Evolutionary conservation across 2,113 vertebrate genomes (phyloP), one percentile per base, ranked within the genome.

Genomic region (Bambusicola thoracicus): DNA sequence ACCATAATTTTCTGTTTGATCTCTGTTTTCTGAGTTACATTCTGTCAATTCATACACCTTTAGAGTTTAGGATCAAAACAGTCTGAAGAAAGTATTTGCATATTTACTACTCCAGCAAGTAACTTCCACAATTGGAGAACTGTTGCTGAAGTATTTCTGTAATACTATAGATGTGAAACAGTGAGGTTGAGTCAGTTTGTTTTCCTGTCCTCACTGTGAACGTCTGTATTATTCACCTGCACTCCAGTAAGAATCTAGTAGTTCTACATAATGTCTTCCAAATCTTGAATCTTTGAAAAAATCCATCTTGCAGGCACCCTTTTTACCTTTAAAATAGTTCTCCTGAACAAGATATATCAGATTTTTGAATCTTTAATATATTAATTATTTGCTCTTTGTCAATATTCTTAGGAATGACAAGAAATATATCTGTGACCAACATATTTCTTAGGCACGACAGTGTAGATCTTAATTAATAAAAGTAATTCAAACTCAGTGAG

Each of bases 391-490:
- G 4, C 53, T 87, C 29, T 90, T 89, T 94, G 77, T 81, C 68
- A 67, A 13, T 43, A 38, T 61, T 53, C 65, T 91, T 74, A 53
- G 48, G 53, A 90, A 85, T 41, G 13, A 16, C 67, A 82, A 43
- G 59, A 61, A 85, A 89, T 87, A 43, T 62, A 41, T 77, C 48
- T 22, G 32, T 69, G 73, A 79, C 32, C 85, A 94, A 63, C 4
- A 0, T 73, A 61, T 86, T 87, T 80, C 91, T 94, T 70, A 61
- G 61, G 27, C 38, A 65, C 78, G 85, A 67, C 62, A 86, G 48
- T 13, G 36, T 18, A 73, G 41, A 10, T 92, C 51, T 84, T 87
- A 91, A 87, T 90, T 92, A 63, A 92, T 85, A 67, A 66, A 67
- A 49, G 61, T 7, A 81, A 89, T 66, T 89, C 78, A 94, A 56